Conservation (phyloP, 2,797 vertebrate species). For the Arctocebus calabarensis region DNA sequence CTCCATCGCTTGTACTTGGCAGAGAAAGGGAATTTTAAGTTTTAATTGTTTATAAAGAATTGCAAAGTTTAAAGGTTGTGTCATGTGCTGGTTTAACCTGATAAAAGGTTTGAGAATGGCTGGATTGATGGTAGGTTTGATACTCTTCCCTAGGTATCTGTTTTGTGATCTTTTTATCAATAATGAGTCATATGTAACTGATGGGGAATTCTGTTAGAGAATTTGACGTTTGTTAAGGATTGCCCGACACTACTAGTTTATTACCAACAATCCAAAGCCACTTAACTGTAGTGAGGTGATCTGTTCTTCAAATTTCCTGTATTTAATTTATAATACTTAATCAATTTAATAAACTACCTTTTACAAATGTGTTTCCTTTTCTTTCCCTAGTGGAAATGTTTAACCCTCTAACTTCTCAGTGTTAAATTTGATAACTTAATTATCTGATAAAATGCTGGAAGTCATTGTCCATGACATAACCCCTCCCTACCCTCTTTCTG, state of each 20-base stretch:
- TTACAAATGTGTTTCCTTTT: slow-evolving; percentile 39
- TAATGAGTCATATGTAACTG: background rate
- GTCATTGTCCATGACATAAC: background rate
- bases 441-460: background rate
- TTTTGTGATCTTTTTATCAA: background rate
- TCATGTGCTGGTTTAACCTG: background rate
- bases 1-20: background rate
- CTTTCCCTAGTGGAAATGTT: background rate
- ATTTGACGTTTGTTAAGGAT: background rate
- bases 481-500: background rate
- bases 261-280: background rate
- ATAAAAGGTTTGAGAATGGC: slow-evolving; percentile 18
- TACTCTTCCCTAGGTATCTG: background rate
- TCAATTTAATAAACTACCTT: background rate
- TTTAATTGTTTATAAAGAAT: slow-evolving; percentile 63
- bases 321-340: slow-evolving; percentile 28
- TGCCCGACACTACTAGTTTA: background rate
- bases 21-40: background rate
- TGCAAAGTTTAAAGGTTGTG: background rate
- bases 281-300: background rate
- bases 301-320: background rate
- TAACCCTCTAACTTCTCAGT: slow-evolving; percentile 2
- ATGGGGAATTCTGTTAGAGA: background rate
- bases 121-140: background rate
- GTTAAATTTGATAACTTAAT: background rate